These are phyloP conservation scores for Helobdella robusta DNA, from an alignment of 2,888 invertebrate genomes.

Conservation along the genomic window DNA sequence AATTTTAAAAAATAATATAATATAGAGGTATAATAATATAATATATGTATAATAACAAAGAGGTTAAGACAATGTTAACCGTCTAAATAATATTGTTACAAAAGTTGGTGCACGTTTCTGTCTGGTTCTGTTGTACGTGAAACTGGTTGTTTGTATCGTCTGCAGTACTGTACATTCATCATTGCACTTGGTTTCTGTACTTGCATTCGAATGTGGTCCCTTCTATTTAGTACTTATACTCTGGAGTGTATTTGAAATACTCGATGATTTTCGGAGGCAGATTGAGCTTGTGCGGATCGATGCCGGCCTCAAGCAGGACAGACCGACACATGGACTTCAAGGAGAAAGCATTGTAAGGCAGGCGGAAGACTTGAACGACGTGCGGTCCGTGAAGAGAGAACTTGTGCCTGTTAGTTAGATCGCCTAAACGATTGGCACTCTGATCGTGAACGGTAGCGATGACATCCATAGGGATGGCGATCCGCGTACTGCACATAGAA, in stretches of 20 bases:
- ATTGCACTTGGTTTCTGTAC: too few species aligned
- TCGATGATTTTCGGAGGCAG: conserved; percentile 44
- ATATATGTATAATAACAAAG: too few species aligned
- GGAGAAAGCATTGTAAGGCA: conserved; percentile 41
- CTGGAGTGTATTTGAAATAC: conserved; percentile 46
- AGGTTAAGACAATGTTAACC: too few species aligned
- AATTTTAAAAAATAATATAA: too few species aligned
- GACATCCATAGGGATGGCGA: conserved; percentile 42
- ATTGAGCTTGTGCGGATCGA: conserved; percentile 41
- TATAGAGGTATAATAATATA: too few species aligned
- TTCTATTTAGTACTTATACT: conserved; percentile 34
- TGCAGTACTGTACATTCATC: too few species aligned
- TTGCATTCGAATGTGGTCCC: too few species aligned
- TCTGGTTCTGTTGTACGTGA: too few species aligned
- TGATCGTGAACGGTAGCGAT: neutral
- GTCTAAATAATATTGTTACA: too few species aligned
- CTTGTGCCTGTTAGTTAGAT: conserved; percentile 39
- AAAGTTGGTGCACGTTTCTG: too few species aligned
- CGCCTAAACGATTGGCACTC: too few species aligned
- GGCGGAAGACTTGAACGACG: conserved; percentile 46
- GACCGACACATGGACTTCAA: conserved; percentile 45
- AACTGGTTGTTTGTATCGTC: too few species aligned
- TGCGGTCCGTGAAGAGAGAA: conserved; percentile 34
- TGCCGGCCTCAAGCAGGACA: conserved; percentile 42
- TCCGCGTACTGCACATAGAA: conserved; percentile 45